Conservation (phyloP, 2,888 invertebrate species). For the Torymus tubicola region DNA sequence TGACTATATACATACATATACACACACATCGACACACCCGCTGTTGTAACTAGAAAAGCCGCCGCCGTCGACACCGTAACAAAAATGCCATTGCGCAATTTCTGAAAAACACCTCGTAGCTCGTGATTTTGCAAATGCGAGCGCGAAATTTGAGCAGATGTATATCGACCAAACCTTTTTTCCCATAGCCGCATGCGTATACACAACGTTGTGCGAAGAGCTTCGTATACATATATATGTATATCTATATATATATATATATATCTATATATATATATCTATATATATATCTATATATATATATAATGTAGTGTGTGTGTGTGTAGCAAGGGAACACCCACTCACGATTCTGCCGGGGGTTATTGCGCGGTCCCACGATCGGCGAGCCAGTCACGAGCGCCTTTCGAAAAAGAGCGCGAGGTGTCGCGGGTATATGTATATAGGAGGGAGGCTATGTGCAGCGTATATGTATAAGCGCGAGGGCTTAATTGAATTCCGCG, state of each 20-base stretch:
- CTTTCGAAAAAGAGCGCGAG: slow-evolving; percentile 40
- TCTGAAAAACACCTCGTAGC: too few species aligned
- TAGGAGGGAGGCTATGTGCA: too few species aligned
- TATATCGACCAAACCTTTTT: slow-evolving; percentile 10
- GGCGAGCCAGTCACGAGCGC: slow-evolving; percentile 26
- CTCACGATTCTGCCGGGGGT: slow-evolving; percentile 64
- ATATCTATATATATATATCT: not conserved
- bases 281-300: not conserved
- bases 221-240: not conserved
- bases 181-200: not conserved
- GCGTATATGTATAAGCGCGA: not conserved
- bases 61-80: too few species aligned
- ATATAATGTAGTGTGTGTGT: not conserved
- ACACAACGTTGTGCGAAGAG: not conserved
- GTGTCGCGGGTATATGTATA: not conserved
- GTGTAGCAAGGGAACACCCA: slow-evolving; percentile 64
- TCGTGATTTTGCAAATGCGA: not conserved
- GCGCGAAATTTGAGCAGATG: slow-evolving; percentile 40
- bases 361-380: slow-evolving; percentile 50
- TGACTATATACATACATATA: too few species aligned
- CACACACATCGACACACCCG: too few species aligned
- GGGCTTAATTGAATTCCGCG: slow-evolving; percentile 42
- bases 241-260: not conserved
- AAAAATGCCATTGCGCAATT: slow-evolving; percentile 21
- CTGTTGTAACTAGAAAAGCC: too few species aligned